These are phyloP conservation scores for Pegea sp. DNA, from an alignment of 23 tunicate species.

Conservation along the genomic window DNA sequence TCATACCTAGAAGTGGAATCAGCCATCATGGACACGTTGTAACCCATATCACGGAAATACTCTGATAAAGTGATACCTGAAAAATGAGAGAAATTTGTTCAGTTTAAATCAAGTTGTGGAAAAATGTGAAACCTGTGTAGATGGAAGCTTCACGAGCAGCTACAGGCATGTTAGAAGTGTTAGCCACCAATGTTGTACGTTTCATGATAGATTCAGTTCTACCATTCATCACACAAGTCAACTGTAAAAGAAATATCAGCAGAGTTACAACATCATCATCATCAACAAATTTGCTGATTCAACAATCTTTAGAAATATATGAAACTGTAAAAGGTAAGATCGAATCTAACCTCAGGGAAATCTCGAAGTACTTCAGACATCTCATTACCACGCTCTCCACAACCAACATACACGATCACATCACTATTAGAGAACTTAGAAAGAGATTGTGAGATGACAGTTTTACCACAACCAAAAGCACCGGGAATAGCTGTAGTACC, in stretches of 20 bases:
- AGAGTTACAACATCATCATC: not conserved
- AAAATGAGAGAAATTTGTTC: not conserved
- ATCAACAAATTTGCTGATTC: not conserved
- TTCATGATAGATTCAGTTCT: slow-evolving; percentile 93
- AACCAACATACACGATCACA: slow-evolving; percentile 90
- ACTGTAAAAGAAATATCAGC: slow-evolving; percentile 10
- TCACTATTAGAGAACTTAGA: slow-evolving; percentile 99
- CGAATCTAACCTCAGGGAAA: slow-evolving; percentile 70
- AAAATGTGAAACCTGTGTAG: slow-evolving; percentile 51
- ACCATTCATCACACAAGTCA: slow-evolving; percentile 49
- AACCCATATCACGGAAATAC: slow-evolving; percentile 98
- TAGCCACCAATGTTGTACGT: slow-evolving; percentile 92
- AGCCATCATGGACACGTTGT: slow-evolving; percentile 99
- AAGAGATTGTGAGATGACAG: slow-evolving; percentile 96
- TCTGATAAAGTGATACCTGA: slow-evolving; percentile 90
- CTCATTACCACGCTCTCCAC: slow-evolving; percentile 98
- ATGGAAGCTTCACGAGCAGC: slow-evolving; percentile 99
- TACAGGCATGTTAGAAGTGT: slow-evolving; percentile 99
- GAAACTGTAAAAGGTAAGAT: not conserved
- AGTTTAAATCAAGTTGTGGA: not conserved
- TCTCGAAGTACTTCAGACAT: slow-evolving; percentile 99
- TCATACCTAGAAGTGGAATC: slow-evolving; percentile 98
- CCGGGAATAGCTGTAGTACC: slow-evolving; percentile 99
- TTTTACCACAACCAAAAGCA: slow-evolving; percentile 98
- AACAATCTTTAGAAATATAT: too few relatives aligned